Percentiles rank a stretch among this genome's conserved stretches.
phyloP scores from a whole-genome alignment of 2,888 invertebrate species.

The Bembecia ichneumoniformis region DNA sequence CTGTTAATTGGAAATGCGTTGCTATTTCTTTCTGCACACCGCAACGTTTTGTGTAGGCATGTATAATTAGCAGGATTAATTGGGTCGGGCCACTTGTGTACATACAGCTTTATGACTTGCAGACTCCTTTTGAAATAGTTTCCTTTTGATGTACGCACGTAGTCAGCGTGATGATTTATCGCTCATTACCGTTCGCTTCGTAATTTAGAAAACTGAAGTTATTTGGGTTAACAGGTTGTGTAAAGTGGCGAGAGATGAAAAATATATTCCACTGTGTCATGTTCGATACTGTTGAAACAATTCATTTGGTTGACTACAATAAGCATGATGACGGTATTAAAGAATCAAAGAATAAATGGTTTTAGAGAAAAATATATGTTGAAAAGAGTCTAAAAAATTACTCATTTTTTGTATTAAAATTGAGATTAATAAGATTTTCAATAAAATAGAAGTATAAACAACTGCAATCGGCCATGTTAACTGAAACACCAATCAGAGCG shows the following conservation, averaged over 20 bases:
- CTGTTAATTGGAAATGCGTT: conserved; percentile 15
- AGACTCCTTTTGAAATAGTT: conserved; percentile 19
- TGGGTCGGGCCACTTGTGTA: conserved; percentile 27
- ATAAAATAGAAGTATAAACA: no score
- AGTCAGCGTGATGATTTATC: conserved; percentile 33
- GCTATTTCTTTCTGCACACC: conserved; percentile 34
- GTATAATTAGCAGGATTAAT: conserved; percentile 36
- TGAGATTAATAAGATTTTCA: no score
- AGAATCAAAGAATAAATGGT: no score
- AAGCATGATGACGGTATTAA: no score
- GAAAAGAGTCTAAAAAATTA: no score
- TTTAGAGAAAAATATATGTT: no score
- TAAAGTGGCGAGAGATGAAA: conserved; percentile 12
- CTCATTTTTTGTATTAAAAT: no score
- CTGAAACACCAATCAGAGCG: no score
- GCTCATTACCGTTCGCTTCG: conserved; percentile 21
- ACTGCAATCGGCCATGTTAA: no score
- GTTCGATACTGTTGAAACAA: no score
- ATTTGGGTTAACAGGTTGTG: conserved; percentile 26
- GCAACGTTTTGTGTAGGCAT: conserved; percentile 17
- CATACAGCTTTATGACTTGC: conserved; percentile 28
- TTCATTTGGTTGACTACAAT: no score
- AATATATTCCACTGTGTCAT: neutral
- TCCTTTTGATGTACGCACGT: conserved; percentile 35
- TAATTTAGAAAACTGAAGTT: conserved; percentile 25